A percentile compares a stretch with the other conserved stretches of the same genome.
These are phyloP conservation scores for Brachyhypopomus occidentalis DNA, from an alignment of 2,113 vertebrate species.

Conservation along the genomic window DNA sequence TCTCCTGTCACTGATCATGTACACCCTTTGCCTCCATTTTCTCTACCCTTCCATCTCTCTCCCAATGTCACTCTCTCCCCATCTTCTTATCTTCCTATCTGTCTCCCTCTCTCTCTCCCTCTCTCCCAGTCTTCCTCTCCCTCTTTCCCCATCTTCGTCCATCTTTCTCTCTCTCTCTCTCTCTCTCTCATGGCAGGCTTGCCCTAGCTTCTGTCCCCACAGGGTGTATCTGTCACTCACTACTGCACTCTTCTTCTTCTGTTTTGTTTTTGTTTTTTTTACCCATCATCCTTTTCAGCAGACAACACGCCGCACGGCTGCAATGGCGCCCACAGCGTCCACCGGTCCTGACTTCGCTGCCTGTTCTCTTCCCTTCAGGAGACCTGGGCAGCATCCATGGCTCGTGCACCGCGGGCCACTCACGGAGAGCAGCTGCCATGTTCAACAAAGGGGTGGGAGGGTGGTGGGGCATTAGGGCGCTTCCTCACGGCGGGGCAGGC, in stretches of 20 bases:
- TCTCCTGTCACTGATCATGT: neutral
- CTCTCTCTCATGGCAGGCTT: conserved; percentile 3
- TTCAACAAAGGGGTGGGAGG: too few species aligned
- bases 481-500: too few species aligned
- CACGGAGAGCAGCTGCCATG: too few species aligned
- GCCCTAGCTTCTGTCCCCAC: conserved; percentile 5
- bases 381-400: neutral
- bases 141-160: neutral
- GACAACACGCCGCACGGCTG: neutral
- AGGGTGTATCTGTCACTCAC: conserved; percentile 22
- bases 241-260: neutral
- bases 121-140: neutral
- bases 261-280: neutral
- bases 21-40: neutral
- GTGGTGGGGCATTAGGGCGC: too few species aligned
- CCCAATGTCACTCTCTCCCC: neutral
- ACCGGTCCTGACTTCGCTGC: conserved; percentile 13
- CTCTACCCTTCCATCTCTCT: too few species aligned
- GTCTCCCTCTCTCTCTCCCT: neutral
- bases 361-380: conserved; percentile 3
- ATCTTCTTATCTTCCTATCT: neutral
- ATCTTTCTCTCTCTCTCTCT: neutral
- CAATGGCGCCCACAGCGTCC: neutral
- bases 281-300: neutral
- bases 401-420: too few species aligned